Base-by-base conservation (phyloP, 1,140 invertebrate genomes). In the Drosophila mauritiana region DNA sequence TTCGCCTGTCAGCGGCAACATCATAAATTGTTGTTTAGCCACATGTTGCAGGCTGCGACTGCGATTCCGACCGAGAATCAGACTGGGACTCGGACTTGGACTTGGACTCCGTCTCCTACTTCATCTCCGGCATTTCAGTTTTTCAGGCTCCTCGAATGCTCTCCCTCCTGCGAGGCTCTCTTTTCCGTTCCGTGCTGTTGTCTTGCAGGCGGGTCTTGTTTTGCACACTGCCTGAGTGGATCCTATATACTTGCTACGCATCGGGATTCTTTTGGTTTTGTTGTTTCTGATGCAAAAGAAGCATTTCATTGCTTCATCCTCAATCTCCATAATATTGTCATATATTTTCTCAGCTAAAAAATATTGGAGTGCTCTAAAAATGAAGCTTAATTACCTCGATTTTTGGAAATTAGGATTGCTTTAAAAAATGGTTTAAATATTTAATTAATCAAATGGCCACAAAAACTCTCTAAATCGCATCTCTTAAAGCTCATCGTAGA, bases 11-110 rank as follows among this genome's bases (percentile, higher is more conserved):
- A 89, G 85, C 84, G 85, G 85, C 84, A 89, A 90, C 84, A 88
- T 88, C 84, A 89, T 89, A 89, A 89, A 89, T 89, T 89, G 84
- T 89, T 89, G 84, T 89, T 89, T 88, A 85, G 84, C 84, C 84
- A 89, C 84, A 89, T 89, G 84, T 89, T 89, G 84, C 83, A 36
- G 34, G 73, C 81, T 55, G 54, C 53, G 59, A 43, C 64, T 57
- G 64, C 53, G 31, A 31, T 20, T 67, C 52, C 51, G 37, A 36
- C 68, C 53, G 36, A 40, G 62, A 43, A 39, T 68, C 27, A 62
- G 69, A 55, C 42, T 55, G 27, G 40, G 56, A 43, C 53, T 51
- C n/a, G 45, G 46, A 31, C n/a, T 31, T 27, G 25, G 22, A 27
- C 22, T 46, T 27, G 25, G 22, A 27, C 22, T 46, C 11, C 17